Percentiles rank a stretch among this genome's conserved stretches.
phyloP scores from a whole-genome alignment of 2,888 invertebrate species.

The Plebejus anna region DNA sequence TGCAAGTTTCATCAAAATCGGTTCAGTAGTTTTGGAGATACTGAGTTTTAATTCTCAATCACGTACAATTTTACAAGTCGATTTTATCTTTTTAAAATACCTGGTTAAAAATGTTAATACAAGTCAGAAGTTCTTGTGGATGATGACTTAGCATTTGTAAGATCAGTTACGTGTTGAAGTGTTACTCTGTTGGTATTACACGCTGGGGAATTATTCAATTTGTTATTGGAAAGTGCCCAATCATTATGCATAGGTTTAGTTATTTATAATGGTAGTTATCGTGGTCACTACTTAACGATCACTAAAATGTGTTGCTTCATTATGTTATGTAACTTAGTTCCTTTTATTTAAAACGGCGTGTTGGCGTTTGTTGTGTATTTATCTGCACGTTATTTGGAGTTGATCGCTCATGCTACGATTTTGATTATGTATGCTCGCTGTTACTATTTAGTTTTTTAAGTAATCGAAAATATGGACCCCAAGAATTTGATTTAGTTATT shows the following conservation, averaged over 20 bases:
- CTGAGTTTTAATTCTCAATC: too few relatives aligned
- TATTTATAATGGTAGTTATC: slow-evolving; percentile 20
- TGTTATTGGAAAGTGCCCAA: slow-evolving; percentile 20
- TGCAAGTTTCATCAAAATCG: too few relatives aligned
- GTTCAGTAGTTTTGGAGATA: too few relatives aligned
- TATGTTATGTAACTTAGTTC: slow-evolving; percentile 13
- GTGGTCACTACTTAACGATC: slow-evolving; percentile 20
- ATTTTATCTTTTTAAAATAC: too few relatives aligned
- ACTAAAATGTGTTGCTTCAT: slow-evolving; percentile 19
- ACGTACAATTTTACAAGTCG: too few relatives aligned
- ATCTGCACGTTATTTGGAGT: slow-evolving; percentile 13
- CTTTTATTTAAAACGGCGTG: slow-evolving; percentile 13
- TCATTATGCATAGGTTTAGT: slow-evolving; percentile 2
- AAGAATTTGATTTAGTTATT: neutral
- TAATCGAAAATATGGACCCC: neutral
- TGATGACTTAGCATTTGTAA: neutral
- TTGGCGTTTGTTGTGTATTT: slow-evolving; percentile 14
- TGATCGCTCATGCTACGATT: neutral
- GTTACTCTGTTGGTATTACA: neutral
- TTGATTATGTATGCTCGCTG: neutral
- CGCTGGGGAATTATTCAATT: slow-evolving; percentile 6
- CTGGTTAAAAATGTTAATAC: neutral
- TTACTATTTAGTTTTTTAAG: neutral
- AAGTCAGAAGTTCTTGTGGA: neutral
- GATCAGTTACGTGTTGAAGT: neutral